These are phyloP conservation scores for Phenganax marumi DNA, from an alignment of 92 coral and sea anemone genomes.

Conservation along the genomic window DNA sequence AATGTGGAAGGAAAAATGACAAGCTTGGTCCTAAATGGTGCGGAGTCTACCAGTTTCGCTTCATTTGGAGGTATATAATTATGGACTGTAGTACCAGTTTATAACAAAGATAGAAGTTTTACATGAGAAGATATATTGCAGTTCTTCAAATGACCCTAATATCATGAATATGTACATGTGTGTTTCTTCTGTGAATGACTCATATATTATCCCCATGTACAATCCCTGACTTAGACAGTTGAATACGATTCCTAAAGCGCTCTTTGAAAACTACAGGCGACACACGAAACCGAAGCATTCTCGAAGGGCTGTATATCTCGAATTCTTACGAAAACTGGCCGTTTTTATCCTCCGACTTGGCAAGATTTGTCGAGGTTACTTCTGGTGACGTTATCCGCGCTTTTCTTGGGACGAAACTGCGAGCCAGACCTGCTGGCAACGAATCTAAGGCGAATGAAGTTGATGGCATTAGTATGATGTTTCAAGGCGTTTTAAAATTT, in stretches of 20 bases:
- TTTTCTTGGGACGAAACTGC: constrained; percentile 11
- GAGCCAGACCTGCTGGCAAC: not conserved
- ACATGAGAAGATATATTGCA: no score
- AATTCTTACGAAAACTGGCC: constrained; percentile 3
- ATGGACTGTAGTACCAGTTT: not conserved
- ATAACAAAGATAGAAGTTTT: not conserved
- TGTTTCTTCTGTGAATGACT: no score
- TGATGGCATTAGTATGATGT: not conserved
- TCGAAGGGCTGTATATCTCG: constrained; percentile 10
- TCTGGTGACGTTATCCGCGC: not conserved
- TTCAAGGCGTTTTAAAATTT: constrained; percentile 14
- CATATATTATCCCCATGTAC: no score
- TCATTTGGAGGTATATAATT: constrained; percentile 38
- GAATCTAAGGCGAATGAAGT: not conserved
- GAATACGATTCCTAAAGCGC: not conserved
- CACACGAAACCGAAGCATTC: not conserved
- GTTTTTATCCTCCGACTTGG: constrained; percentile 13
- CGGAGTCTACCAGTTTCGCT: constrained; percentile 22
- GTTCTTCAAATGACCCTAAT: no score
- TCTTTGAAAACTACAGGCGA: not conserved
- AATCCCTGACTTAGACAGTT: no score
- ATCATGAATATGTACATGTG: no score
- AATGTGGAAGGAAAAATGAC: constrained; percentile 32
- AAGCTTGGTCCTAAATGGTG: not conserved
- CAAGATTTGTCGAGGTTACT: constrained; percentile 10